Conservation (phyloP, 2,888 invertebrate genomes). For the Apoda limacodes region DNA sequence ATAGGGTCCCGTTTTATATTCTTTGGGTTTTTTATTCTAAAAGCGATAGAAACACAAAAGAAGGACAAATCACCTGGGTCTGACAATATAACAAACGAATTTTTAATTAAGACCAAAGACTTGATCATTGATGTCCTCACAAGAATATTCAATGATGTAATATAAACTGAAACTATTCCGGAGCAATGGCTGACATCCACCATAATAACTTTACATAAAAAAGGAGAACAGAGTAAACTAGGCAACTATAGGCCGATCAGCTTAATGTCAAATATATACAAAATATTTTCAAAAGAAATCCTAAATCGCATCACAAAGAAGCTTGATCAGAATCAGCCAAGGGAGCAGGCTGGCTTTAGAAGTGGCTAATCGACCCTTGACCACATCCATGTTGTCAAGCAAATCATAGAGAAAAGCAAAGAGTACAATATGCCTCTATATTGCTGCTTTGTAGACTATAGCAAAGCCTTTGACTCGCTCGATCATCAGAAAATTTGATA, state of each 20-base stretch:
- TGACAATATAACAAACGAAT: too few relatives aligned
- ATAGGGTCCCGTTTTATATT: too few relatives aligned
- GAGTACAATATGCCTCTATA: slow-evolving; percentile 8
- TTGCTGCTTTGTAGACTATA: too few relatives aligned
- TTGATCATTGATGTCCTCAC: slow-evolving; percentile 1
- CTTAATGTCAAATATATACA: too few relatives aligned
- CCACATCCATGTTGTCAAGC: too few relatives aligned
- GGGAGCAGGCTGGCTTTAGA: too few relatives aligned
- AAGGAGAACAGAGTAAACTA: slow-evolving; percentile 4
- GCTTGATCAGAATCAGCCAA: slow-evolving; percentile 9
- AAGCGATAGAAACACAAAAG: slow-evolving; percentile 9
- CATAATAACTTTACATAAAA: slow-evolving; percentile 9
- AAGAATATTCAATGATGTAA: slow-evolving; percentile 10
- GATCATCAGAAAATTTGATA: slow-evolving; percentile 15
- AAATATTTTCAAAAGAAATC: too few relatives aligned
- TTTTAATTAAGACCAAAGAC: slow-evolving; percentile 2
- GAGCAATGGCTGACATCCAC: slow-evolving; percentile 9
- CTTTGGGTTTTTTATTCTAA: too few relatives aligned
- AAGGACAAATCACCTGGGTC: slow-evolving; percentile 9
- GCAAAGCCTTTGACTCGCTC: too few relatives aligned
- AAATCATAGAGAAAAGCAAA: slow-evolving; percentile 10
- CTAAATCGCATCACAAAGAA: too few relatives aligned
- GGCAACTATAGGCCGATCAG: slow-evolving; percentile 9
- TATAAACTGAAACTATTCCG: too few relatives aligned
- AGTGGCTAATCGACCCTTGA: slow-evolving; percentile 5